Conservation (phyloP, 2,797 vertebrate species). For the Oryzias sinensis region DNA sequence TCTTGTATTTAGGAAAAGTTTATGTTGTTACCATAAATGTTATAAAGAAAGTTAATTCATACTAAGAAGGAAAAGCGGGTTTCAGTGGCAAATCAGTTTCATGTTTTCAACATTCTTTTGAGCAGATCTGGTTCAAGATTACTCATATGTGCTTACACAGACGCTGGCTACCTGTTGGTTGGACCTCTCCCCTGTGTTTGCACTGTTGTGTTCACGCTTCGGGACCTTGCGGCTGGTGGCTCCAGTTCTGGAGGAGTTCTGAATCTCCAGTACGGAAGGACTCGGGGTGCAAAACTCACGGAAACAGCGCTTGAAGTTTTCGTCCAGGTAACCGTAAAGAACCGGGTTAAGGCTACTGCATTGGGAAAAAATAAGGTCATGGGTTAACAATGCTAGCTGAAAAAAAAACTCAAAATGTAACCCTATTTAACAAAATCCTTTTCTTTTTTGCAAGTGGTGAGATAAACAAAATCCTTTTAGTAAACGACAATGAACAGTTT, state of each 20-base stretch:
- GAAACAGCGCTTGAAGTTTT: slow-evolving; percentile 99
- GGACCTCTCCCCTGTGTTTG: slow-evolving; percentile 88
- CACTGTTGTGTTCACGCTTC: slow-evolving; percentile 82
- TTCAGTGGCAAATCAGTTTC: too few species aligned
- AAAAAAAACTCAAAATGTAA: background rate
- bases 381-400: background rate
- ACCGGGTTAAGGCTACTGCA: slow-evolving; percentile 91
- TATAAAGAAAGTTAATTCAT: too few species aligned
- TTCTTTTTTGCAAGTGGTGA: background rate
- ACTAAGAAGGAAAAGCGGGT: too few species aligned
- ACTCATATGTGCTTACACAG: background rate
- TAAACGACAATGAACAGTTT: background rate
- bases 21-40: too few species aligned
- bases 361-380: background rate
- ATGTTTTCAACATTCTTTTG: too few species aligned
- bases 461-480: background rate
- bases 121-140: background rate
- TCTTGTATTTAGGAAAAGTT: too few species aligned
- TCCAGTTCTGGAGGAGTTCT: slow-evolving; percentile 88
- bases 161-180: slow-evolving; percentile 86
- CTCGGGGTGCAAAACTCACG: slow-evolving; percentile 95
- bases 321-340: slow-evolving; percentile 97
- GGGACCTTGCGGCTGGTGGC: slow-evolving; percentile 79
- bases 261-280: slow-evolving; percentile 87
- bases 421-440: background rate